A percentile compares a stretch with the other conserved stretches of the same genome.
Conservation (phyloP, 1,140 invertebrate genomes). For the Anastrepha obliqua region DNA sequence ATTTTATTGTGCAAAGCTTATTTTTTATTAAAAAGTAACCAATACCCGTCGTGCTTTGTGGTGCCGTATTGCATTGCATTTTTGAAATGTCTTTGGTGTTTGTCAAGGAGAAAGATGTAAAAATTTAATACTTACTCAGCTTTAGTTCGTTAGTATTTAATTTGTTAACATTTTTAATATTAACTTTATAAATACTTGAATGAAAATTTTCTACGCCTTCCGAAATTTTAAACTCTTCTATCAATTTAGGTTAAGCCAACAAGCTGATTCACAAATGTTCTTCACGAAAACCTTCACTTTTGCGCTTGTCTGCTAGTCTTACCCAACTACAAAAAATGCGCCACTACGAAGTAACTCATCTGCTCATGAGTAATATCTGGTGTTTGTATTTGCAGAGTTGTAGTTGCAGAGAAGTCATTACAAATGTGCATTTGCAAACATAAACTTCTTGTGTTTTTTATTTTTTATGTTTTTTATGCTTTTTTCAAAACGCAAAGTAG, state of each 20-base stretch:
- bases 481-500: background rate
- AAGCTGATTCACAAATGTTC: background rate
- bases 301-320: background rate
- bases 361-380: background rate
- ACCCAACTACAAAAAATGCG: background rate
- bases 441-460: background rate
- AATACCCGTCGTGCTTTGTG: too few species aligned
- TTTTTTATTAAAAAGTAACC: too few species aligned
- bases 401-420: background rate
- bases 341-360: background rate
- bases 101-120: too few species aligned
- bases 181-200: too few species aligned
- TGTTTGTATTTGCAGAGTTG: background rate
- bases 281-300: conserved; percentile 5
- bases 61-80: too few species aligned
- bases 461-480: background rate
- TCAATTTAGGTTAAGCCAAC: background rate
- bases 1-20: too few species aligned
- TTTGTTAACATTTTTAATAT: too few species aligned
- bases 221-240: background rate
- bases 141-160: too few species aligned
- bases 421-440: background rate
- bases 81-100: too few species aligned
- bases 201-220: too few species aligned
- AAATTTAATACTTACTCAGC: too few species aligned